Evolutionary conservation across 2,888 invertebrate genomes (phyloP), one percentile per base, ranked within the genome.

Genomic region (Callyntrura sp.): DNA sequence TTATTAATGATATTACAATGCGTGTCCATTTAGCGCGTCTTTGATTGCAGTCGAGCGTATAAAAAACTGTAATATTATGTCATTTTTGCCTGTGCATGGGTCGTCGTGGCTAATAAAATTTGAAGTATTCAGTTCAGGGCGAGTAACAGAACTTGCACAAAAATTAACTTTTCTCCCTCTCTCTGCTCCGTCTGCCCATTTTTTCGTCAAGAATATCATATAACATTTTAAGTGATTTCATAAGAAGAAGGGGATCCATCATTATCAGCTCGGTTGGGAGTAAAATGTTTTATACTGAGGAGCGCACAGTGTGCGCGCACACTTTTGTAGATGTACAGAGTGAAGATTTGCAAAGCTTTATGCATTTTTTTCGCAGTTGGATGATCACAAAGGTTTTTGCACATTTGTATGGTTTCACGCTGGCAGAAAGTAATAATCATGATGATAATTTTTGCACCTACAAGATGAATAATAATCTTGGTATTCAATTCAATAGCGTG

Each of bases 1-100:
- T 82, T 82, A 65, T 65, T 82, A 82, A 65, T 82, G 65, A 82
- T 45, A 65, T 82, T 65, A 65, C 43, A 55, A 35, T 76, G 55
- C 62, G 20, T 60, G 48, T 23, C 45, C 65, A 82, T 65, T 51
- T 65, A 82, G 65, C 65, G 62, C 48, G 8, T 82, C 45, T 82
- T 82, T 65, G 23, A 48, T 48, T 43, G 23, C 45, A 65, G 62
- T 60, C 25, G 65, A 82, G 65, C 65, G 62, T 48, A 35, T 35
- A 48, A 82, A 65, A 51, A 12, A 62, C 48, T 48, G 20, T 25
- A 48, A 28, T 48, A 82, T 82, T 82, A 62, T 82, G 82, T 79
- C 82, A 82, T 82, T 20, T 45, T 51, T 51, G 76, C 55, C 51
- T 51, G 20, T 23, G 60, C 57, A 79, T 23, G 35, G 81, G 43